Percentiles rank a stretch among this genome's conserved stretches.
Evolutionary conservation across 2,797 vertebrate genomes (phyloP).

Genomic region (Chanos chanos): DNA sequence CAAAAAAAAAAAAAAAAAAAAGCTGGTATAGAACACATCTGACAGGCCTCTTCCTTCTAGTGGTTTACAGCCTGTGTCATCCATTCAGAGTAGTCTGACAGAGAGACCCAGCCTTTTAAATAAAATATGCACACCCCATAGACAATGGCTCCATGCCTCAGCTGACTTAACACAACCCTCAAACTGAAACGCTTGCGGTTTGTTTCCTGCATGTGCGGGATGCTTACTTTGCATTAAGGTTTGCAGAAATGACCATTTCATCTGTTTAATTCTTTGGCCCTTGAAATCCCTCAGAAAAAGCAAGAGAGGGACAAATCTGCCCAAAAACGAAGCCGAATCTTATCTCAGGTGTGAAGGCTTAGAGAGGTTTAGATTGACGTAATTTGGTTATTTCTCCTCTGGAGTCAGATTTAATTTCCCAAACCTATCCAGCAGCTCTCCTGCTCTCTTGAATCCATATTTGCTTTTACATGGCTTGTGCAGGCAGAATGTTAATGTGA

Average conservation of each 20-base stretch:
- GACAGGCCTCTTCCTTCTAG: no score
- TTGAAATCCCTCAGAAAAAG: constrained; percentile 5
- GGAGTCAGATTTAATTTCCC: constrained; percentile 32
- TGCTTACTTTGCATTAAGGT: background rate
- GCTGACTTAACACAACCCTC: background rate
- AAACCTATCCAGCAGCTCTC: constrained; percentile 3
- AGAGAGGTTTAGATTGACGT: constrained; percentile 21
- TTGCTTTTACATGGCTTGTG: constrained; percentile 33
- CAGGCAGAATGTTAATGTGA: constrained; percentile 31
- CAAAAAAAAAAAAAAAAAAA: no score
- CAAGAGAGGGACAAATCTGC: constrained; percentile 20
- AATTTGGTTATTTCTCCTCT: constrained; percentile 30
- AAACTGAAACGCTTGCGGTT: constrained; percentile 11
- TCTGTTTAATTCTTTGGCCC: constrained; percentile 11
- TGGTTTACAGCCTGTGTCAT: no score
- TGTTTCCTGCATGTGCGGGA: background rate
- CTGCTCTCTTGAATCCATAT: constrained; percentile 20
- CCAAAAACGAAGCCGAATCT: constrained; percentile 1
- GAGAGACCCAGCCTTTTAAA: no score
- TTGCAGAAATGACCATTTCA: constrained; percentile 9
- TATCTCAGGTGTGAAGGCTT: constrained; percentile 22
- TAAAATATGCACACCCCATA: no score
- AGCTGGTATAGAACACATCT: no score
- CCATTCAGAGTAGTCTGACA: no score
- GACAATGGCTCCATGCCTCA: background rate